These are phyloP conservation scores for Oncopeltus fasciatus DNA, from an alignment of 1,140 invertebrate genomes.

Conservation along the genomic window DNA sequence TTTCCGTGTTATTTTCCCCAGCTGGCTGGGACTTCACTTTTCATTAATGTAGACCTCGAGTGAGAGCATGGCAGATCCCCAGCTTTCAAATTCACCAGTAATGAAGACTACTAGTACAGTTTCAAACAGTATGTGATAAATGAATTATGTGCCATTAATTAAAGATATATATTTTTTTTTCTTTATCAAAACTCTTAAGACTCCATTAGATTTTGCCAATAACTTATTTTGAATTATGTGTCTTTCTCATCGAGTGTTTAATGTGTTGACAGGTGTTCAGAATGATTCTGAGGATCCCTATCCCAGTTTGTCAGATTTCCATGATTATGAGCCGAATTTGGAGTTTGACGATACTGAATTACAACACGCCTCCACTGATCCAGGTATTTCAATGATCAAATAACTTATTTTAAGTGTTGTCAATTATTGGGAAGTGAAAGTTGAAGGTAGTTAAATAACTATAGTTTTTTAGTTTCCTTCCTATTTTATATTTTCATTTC, in stretches of 20 bases:
- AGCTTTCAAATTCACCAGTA: not conserved
- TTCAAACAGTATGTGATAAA: not conserved
- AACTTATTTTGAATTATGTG: not conserved
- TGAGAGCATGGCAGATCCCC: not conserved
- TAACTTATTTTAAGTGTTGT: too few relatives aligned
- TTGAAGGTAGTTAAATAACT: too few relatives aligned
- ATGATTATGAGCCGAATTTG: constrained; percentile 85
- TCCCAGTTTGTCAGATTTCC: constrained; percentile 77
- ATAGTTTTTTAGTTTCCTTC: too few relatives aligned
- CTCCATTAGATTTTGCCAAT: not conserved
- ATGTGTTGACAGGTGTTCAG: not conserved
- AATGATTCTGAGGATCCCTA: constrained; percentile 53
- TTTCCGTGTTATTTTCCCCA: too few relatives aligned
- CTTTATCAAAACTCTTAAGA: not conserved
- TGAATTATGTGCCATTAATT: not conserved
- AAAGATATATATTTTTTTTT: not conserved
- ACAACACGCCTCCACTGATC: constrained; percentile 38
- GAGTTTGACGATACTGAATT: constrained; percentile 92
- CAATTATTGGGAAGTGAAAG: too few relatives aligned
- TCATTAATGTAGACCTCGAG: not conserved
- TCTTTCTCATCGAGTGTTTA: not conserved
- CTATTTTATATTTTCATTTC: too few relatives aligned
- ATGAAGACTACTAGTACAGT: not conserved
- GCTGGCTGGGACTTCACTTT: not conserved
- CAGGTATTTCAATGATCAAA: too few relatives aligned